phyloP scores from a whole-genome alignment of 2,113 vertebrate genomes.

The Mixornis gularis region DNA sequence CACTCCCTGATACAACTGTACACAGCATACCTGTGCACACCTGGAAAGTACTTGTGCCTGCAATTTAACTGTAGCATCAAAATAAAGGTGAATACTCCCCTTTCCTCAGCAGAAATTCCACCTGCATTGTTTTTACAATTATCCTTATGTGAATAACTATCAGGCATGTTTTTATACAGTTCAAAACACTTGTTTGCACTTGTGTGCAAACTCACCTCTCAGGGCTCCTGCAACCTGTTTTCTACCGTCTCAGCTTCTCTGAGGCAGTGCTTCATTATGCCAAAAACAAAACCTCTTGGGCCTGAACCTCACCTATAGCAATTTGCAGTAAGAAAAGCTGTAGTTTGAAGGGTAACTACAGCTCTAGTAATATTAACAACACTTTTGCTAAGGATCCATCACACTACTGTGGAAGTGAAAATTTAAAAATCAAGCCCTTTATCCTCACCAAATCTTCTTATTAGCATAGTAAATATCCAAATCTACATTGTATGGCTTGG shows the following conservation, averaged over 20 bases:
- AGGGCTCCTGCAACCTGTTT: neutral
- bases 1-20: neutral
- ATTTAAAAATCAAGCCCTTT: neutral
- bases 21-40: neutral
- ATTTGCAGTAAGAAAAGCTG: neutral
- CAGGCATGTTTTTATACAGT: neutral
- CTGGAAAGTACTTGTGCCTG: neutral
- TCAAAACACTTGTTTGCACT: neutral
- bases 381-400: neutral
- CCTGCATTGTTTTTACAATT: neutral
- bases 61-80: neutral
- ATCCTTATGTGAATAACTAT: neutral
- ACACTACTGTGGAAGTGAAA: neutral
- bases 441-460: conserved; percentile 18
- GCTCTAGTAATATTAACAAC: neutral
- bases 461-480: conserved; percentile 26
- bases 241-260: neutral
- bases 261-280: neutral
- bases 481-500: conserved; percentile 4
- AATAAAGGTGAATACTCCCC: neutral
- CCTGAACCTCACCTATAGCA: neutral
- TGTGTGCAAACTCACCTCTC: neutral
- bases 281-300: neutral
- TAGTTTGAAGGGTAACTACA: neutral
- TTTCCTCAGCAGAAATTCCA: neutral